Conservation (phyloP, 1,140 invertebrate species). For the Ooceraea biroi region DNA sequence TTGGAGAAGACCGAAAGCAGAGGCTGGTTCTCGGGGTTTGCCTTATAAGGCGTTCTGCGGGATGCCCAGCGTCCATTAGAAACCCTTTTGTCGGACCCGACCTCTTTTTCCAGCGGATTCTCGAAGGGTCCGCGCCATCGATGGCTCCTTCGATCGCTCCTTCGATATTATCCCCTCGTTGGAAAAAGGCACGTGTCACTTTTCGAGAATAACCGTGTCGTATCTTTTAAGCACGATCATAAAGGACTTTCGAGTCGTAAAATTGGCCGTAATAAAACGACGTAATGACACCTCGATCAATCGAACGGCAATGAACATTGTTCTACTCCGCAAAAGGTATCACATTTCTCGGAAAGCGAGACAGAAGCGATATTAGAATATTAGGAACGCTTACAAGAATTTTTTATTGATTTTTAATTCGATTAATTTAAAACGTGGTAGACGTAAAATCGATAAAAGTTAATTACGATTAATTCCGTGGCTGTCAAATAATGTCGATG, state of each 20-base stretch:
- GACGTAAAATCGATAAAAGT: neutral
- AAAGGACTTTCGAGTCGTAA: neutral
- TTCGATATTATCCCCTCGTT: constrained; percentile 8
- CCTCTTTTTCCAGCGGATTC: constrained; percentile 76
- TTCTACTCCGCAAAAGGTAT: no score
- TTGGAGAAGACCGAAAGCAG: constrained; percentile 68
- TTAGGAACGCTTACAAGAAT: neutral
- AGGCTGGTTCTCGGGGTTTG: constrained; percentile 71
- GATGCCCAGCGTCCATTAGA: constrained; percentile 82
- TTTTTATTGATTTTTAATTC: neutral
- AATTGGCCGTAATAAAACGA: neutral
- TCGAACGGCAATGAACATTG: no score
- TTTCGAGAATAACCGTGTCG: neutral
- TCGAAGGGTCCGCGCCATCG: constrained; percentile 36
- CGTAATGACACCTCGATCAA: neutral
- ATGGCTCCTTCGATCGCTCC: neutral
- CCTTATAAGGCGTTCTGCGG: constrained; percentile 83
- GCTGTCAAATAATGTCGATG: neutral
- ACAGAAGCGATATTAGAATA: neutral
- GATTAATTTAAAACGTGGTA: neutral
- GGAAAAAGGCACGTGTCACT: neutral
- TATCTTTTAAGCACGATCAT: neutral
- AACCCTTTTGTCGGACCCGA: constrained; percentile 81
- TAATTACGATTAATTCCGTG: constrained; percentile 31
- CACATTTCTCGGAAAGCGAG: no score